A percentile compares a stretch with the other conserved stretches of the same genome.
Evolutionary conservation across 2,888 invertebrate genomes (phyloP).

Genomic region (Temnothorax ravouxi): DNA sequence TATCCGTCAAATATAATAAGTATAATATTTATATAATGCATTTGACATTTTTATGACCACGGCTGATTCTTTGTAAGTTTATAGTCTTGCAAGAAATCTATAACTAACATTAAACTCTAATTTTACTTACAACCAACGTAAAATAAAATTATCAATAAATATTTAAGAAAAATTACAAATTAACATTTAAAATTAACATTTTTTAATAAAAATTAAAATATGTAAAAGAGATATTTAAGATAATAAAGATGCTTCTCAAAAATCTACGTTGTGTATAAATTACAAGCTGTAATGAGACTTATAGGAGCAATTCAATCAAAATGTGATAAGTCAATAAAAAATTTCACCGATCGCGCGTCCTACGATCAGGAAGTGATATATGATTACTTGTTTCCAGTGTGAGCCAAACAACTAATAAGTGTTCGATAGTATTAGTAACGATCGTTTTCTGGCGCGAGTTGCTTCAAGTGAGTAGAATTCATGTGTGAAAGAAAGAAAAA

Average conservation of each 20-base stretch:
- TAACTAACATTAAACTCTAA: background rate
- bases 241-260: background rate
- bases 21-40: background rate
- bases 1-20: background rate
- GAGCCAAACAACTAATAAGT: conserved; percentile 39
- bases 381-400: conserved; percentile 14
- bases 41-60: background rate
- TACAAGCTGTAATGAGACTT: background rate
- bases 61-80: background rate
- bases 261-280: conserved; percentile 8
- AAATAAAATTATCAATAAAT: conserved; percentile 1
- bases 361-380: conserved; percentile 11
- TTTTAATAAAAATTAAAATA: conserved; percentile 18
- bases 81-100: background rate
- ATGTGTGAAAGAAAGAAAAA: background rate
- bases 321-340: background rate
- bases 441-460: conserved; percentile 17
- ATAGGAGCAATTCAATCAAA: conserved; percentile 44
- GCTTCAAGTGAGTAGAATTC: conserved; percentile 9
- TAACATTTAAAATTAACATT: background rate
- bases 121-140: background rate
- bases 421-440: conserved; percentile 42
- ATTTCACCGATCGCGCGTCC: conserved; percentile 46
- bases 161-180: background rate
- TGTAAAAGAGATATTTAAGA: background rate